Conservation (phyloP, 2,797 vertebrate species). For the Babyrousa celebensis region DNA sequence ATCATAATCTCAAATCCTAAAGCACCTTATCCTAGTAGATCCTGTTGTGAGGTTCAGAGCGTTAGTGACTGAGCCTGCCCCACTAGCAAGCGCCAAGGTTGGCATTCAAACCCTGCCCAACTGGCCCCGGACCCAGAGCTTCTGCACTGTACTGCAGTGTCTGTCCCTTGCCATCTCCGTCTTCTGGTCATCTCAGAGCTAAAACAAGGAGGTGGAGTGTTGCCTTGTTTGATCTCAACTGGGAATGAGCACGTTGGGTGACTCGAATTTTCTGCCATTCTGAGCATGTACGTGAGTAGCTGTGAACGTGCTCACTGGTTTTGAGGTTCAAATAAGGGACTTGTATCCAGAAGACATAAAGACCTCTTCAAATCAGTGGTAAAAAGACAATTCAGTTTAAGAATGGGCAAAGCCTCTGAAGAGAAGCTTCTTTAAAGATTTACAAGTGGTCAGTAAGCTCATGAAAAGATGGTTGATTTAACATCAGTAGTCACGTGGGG, state of each 20-base stretch:
- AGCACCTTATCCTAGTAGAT: background rate
- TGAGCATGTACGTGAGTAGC: background rate
- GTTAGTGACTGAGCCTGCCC: background rate
- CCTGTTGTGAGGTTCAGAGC: conserved; percentile 10
- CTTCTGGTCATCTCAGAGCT: conserved; percentile 55
- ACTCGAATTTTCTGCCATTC: conserved; percentile 21
- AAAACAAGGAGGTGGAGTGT: background rate
- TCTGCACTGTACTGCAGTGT: background rate
- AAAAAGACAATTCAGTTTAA: background rate
- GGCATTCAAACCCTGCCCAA: background rate
- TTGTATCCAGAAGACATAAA: conserved; percentile 36
- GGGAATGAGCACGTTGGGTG: background rate
- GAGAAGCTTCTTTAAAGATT: conserved; percentile 48
- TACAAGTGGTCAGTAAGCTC: conserved; percentile 10
- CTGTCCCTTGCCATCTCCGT: background rate
- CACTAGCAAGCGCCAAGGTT: background rate
- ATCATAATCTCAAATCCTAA: conserved; percentile 60
- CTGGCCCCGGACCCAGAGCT: background rate
- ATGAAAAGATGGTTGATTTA: background rate
- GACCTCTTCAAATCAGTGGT: background rate
- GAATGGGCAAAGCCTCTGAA: conserved; percentile 8
- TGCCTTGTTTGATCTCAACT: conserved; percentile 11
- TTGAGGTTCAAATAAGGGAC: conserved; percentile 21
- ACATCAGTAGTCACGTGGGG: conserved; percentile 23
- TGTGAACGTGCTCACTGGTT: conserved; percentile 27